Evolutionary conservation across 2,888 invertebrate genomes (phyloP), one percentile per base, ranked within the genome.

Genomic region (Theretra japonica): DNA sequence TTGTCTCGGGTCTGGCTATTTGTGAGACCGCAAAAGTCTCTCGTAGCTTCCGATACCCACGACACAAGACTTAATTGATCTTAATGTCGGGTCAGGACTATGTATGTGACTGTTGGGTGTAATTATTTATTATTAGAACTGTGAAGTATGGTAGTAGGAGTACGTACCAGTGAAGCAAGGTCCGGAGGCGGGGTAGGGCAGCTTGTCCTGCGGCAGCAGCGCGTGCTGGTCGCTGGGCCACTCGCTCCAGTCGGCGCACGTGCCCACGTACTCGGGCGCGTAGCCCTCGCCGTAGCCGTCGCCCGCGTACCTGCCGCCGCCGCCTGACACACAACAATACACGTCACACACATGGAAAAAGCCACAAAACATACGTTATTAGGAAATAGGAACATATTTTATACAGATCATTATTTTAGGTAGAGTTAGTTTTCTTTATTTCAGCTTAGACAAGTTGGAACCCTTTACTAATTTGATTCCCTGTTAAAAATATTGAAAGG

Each of bases 101-200:
- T n/a, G n/a, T n/a, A n/a, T n/a, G n/a, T n/a, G n/a, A n/a, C n/a
- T n/a, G n/a, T n/a, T n/a, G n/a, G n/a, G n/a, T n/a, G n/a, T n/a
- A n/a, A n/a, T n/a, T n/a, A n/a, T n/a, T n/a, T n/a, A n/a, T n/a
- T n/a, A n/a, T n/a, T n/a, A n/a, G n/a, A n/a, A n/a, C n/a, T 25
- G 30, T 62, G n/a, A 30, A 62, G 60, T 33, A 33, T 33, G 15
- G 23, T 59, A 4, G 41, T 25, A 11, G 48, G 28, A 41, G 28
- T 41, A 83, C 88, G 88, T 92, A 96, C 96, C 96, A 83, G 96
- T 96, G 84, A 96, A 96, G 83, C 96, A 96, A 70, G 96, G 96
- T 76, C 96, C 95, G 15, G 95, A 95, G 33, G 93, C 88, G 58
- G 94, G 94, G 82, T 95, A 94, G 69, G 94, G 86, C 74, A 89